Conservation (phyloP, 2,797 vertebrate species). For the Sparidentex hasta region DNA sequence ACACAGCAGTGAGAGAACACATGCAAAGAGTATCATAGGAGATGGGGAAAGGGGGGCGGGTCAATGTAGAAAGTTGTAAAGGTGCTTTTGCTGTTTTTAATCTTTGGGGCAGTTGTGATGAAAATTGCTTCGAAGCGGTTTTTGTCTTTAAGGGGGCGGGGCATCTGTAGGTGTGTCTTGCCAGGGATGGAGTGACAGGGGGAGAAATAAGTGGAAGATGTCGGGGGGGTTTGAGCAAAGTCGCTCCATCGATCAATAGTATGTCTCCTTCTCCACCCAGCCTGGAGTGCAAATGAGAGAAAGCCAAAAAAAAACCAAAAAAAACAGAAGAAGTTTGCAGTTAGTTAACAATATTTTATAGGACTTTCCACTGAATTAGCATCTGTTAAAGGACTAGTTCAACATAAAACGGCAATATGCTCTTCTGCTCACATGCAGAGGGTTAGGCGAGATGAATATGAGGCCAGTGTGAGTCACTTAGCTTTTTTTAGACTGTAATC, state of each 20-base stretch:
- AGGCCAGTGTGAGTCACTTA: constrained; percentile 1
- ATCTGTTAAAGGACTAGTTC: neutral
- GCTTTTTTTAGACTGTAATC: neutral
- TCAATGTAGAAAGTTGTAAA: constrained; percentile 82
- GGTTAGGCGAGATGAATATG: constrained; percentile 4
- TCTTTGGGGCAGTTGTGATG: constrained; percentile 87
- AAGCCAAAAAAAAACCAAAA: constrained; percentile 11
- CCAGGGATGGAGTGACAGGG: constrained; percentile 69
- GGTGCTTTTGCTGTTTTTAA: constrained; percentile 86
- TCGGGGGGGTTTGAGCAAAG: constrained; percentile 77
- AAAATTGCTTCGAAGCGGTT: constrained; percentile 84
- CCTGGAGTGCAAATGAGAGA: constrained; percentile 74
- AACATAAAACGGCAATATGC: neutral
- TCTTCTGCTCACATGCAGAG: neutral
- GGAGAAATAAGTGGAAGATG: constrained; percentile 82
- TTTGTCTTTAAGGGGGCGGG: constrained; percentile 79
- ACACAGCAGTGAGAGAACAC: constrained; percentile 88
- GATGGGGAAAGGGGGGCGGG: constrained; percentile 55
- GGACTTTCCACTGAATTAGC: neutral
- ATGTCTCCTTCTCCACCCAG: constrained; percentile 90
- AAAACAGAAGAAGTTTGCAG: constrained; percentile 9
- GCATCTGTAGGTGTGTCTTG: constrained; percentile 74
- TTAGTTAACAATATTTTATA: constrained; percentile 24
- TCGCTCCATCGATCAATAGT: constrained; percentile 85
- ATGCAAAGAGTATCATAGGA: constrained; percentile 89